These are phyloP conservation scores for Melanchra persicariae DNA, from an alignment of 2,888 invertebrate genomes.

Conservation along the genomic window DNA sequence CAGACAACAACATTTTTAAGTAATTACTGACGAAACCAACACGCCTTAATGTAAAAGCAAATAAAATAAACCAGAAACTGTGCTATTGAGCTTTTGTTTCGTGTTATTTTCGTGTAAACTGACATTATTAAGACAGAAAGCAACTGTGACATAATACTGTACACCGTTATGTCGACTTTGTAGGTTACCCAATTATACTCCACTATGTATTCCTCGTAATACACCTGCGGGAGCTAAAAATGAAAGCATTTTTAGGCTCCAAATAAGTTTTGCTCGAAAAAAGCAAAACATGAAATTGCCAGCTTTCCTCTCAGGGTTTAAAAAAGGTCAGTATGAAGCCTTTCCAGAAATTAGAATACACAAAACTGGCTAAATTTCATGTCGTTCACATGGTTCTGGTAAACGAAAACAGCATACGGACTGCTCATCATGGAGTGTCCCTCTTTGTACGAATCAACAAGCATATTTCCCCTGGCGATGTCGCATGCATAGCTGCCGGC, in stretches of 20 bases:
- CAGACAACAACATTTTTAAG: constrained; percentile 67
- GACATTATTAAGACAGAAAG: constrained; percentile 36
- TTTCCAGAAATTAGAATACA: constrained; percentile 47
- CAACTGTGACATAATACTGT: constrained; percentile 27
- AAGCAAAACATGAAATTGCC: constrained; percentile 51
- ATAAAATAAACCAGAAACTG: constrained; percentile 64
- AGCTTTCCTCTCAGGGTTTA: constrained; percentile 40
- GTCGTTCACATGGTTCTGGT: constrained; percentile 32
- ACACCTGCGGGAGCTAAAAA: constrained; percentile 39
- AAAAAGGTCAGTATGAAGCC: constrained; percentile 41
- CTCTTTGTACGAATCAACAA: constrained; percentile 65
- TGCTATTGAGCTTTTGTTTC: constrained; percentile 62
- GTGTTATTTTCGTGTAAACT: constrained; percentile 55
- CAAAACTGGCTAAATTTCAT: constrained; percentile 43
- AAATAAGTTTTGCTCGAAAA: constrained; percentile 52
- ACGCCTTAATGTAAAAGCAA: constrained; percentile 63
- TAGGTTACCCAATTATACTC: constrained; percentile 37
- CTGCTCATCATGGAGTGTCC: constrained; percentile 52
- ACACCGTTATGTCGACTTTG: constrained; percentile 13
- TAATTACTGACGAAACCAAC: constrained; percentile 68
- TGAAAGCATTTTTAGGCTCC: constrained; percentile 41
- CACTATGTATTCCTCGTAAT: constrained; percentile 27
- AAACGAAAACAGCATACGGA: constrained; percentile 43
- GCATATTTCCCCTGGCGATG: constrained; percentile 69
- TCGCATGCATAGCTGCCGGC: constrained; percentile 42